A percentile compares a stretch with the other conserved stretches of the same genome.
Conservation (phyloP, 2,113 vertebrate species). For the Lycocorax pyrrhopterus region DNA sequence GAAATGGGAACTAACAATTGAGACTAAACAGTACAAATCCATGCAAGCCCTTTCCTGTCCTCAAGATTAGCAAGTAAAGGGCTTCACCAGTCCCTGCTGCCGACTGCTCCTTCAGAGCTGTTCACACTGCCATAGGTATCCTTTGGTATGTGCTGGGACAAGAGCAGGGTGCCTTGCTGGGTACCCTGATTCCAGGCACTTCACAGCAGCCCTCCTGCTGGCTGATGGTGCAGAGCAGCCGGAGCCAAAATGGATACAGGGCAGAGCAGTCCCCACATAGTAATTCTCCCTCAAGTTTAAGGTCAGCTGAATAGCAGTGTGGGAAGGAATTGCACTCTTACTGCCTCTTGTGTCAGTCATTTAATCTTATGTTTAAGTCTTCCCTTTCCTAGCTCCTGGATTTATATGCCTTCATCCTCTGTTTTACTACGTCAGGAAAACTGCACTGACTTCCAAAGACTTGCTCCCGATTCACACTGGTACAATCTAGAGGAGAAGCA, state of each 20-base stretch:
- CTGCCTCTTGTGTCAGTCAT: background rate
- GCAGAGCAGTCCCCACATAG: background rate
- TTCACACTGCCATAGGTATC: background rate
- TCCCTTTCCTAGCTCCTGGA: background rate
- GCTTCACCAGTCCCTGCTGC: background rate
- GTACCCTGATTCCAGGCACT: background rate
- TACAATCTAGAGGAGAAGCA: background rate
- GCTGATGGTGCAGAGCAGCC: background rate
- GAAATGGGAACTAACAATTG: background rate
- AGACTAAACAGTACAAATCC: background rate
- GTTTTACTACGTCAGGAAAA: background rate
- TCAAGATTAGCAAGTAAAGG: background rate
- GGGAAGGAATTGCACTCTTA: background rate
- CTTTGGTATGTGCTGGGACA: background rate
- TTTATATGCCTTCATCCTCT: background rate
- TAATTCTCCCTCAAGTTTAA: background rate
- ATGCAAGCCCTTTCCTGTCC: background rate
- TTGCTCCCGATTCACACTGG: background rate
- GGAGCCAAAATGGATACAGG: background rate
- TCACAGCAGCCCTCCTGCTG: background rate
- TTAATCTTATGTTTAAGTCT: background rate
- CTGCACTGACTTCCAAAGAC: background rate
- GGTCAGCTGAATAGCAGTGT: background rate
- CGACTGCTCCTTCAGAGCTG: background rate
- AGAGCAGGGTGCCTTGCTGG: background rate